Base-by-base conservation (phyloP, 2,797 vertebrate species). In the Dallia pectoralis region DNA sequence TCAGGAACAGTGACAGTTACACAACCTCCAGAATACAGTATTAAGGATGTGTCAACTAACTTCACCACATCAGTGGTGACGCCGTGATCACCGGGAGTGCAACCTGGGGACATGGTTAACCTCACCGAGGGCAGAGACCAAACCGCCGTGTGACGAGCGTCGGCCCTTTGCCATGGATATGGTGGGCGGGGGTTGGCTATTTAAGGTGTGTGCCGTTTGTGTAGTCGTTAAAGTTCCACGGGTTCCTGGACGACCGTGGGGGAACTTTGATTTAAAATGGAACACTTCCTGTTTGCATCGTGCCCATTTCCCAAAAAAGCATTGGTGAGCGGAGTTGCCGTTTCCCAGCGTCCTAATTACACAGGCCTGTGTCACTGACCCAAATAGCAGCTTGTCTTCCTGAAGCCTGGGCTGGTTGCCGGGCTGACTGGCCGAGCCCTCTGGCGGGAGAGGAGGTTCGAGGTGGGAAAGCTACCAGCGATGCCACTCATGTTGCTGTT, bases 301-400 rank as follows among this genome's bases (percentile, higher is more conserved):
- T 81, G 69, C 79, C 83, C 48, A 66, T 84, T 91, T 91, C 87
- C 84, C 85, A 90, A 83, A 90, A 87, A 88, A 84, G 73, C 59
- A 4, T 30, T 27, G 22, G 15, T 30, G 59, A 77, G 74, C 25
- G 1, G 70, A 16, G 16, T 70, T 7, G 72, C 82, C 48, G 70
- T 90, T 91, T 91, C 87, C 88, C 84, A 84, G 91, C 81, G 81
- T 32, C 66, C 74, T 92, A 92, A 93, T 93, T 92, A 91, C 87
- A 90, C 78, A 79, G 72, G 0, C 53, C 86, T 40, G 77, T 83
- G 83, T 88, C 85, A 77, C 83, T 75, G 87, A 89, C 88, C 88
- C 79, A 90, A 91, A 91, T 89, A 88, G 84, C 73, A 67, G 76
- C 78, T 83, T 75, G 78, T 67, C 81, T 78, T 80, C 74, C 67